Base-by-base conservation (phyloP, 2,113 vertebrate genomes). In the Phylloscopus trochiloides region DNA sequence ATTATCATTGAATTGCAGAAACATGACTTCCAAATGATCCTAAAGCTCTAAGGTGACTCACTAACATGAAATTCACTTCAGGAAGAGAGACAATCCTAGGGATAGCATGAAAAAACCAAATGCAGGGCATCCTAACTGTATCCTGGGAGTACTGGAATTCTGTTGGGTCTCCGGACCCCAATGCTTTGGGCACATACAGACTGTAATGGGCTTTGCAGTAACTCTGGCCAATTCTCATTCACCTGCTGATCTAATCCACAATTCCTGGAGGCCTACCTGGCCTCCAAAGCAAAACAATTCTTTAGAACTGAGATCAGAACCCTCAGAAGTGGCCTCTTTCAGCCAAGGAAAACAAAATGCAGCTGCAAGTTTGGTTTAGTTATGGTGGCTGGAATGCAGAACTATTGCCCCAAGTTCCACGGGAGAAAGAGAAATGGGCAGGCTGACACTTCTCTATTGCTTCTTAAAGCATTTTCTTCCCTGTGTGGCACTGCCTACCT, bases 271-370 rank as follows among this genome's bases (percentile, higher is more conserved):
- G 22, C 22, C 55, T 75, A 80, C 45, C 29, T 71, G 75, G 31
- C 67, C 43, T 77, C 52, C 48, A 90, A 86, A 90, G 48, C 28
- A 90, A 88, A 92, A 83, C 66, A 80, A 71, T 77, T 75, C 70
- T 38, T 84, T 57, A 43, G 28, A 86, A 52, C 59, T 51, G 52
- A 82, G 72, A 90, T 83, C 61, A 80, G 19, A 21, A 82, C 73
- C 43, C 40, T 76, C 34, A 42, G 31, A 31, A 4, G 45, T 58
- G 25, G 67, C 50, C 22, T 77, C 26, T 26, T 57, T 54, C 72
- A 83, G 85, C 78, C 84, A 94, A 80, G 6, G 24, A 90, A 96
- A 94, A 91, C 86, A 93, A 88, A 14, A 31, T 6, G 29, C 82
- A 94, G 79, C 86, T 94, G 82, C 42, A 68, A 58, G n/a, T 61